These are phyloP conservation scores for Hermatobates lingyangjiaoensis DNA, from an alignment of 1,140 invertebrate genomes.

Conservation along the genomic window DNA sequence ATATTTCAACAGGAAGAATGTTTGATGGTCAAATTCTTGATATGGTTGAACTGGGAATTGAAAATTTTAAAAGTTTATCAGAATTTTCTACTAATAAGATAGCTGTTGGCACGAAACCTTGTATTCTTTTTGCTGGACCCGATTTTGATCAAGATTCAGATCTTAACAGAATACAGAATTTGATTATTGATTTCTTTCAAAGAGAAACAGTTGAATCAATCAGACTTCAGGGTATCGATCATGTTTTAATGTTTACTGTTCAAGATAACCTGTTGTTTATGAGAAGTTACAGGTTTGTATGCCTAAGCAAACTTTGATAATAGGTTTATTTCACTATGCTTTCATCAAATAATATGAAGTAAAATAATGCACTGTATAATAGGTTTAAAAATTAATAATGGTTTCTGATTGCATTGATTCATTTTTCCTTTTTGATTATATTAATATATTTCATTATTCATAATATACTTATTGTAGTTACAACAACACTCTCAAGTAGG, in stretches of 20 bases:
- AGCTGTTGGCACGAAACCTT: conserved; percentile 67
- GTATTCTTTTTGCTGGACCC: conserved; percentile 84
- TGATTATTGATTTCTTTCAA: conserved; percentile 86
- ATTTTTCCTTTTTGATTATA: too few species aligned
- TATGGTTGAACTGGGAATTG: conserved; percentile 88
- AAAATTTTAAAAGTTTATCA: conserved; percentile 54
- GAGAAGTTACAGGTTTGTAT: conserved; percentile 56
- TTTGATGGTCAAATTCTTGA: conserved; percentile 82
- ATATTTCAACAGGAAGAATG: conserved; percentile 38
- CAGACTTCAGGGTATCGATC: conserved; percentile 78
- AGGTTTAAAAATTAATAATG: not conserved
- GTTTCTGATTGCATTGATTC: too few species aligned
- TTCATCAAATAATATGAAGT: not conserved
- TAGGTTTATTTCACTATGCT: not conserved
- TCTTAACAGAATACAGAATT: conserved; percentile 63
- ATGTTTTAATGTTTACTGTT: conserved; percentile 75
- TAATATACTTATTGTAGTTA: too few species aligned
- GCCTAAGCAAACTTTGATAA: not conserved
- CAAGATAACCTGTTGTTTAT: conserved; percentile 60
- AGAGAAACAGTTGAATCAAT: conserved; percentile 59
- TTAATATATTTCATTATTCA: too few species aligned
- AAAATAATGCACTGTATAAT: too few species aligned
- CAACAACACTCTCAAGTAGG: too few species aligned
- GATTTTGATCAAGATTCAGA: conserved; percentile 68
- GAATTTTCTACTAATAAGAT: conserved; percentile 70